Percentiles rank a stretch among this genome's conserved stretches.
phyloP scores from a whole-genome alignment of 2,797 vertebrate species.

The Ammospiza maritima region DNA sequence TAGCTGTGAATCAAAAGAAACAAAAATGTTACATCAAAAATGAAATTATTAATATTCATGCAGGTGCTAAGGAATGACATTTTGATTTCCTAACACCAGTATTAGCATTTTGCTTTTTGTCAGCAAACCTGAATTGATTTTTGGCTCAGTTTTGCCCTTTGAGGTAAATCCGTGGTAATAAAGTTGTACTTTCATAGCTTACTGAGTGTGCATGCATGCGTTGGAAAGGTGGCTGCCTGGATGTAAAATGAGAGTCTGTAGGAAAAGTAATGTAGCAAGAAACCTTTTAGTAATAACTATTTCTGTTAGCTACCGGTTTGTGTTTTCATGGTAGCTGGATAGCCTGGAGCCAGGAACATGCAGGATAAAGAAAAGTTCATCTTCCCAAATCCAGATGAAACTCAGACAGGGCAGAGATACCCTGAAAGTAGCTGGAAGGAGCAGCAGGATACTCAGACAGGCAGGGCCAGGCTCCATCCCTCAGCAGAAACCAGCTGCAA shows the following conservation, averaged over 20 bases:
- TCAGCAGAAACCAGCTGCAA: neutral
- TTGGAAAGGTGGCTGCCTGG: neutral
- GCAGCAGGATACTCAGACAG: neutral
- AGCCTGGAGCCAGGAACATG: neutral
- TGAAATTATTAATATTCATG: conserved; percentile 42
- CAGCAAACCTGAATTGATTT: conserved; percentile 64
- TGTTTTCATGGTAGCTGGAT: neutral
- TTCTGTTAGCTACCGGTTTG: conserved; percentile 1
- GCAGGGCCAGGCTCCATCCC: rapidly evolving
- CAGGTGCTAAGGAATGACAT: conserved; percentile 51
- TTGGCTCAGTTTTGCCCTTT: conserved; percentile 61
- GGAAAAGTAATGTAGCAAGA: conserved; percentile 29
- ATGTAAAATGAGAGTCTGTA: neutral
- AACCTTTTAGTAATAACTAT: neutral
- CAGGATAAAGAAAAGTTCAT: neutral
- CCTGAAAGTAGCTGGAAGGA: neutral
- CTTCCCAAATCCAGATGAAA: neutral
- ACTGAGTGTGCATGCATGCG: neutral
- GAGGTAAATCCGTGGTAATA: conserved; percentile 52
- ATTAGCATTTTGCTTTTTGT: conserved; percentile 71
- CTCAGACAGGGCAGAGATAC: neutral
- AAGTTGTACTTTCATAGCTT: conserved; percentile 59
- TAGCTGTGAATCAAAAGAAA: neutral
- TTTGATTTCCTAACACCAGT: conserved; percentile 54
- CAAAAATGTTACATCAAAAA: conserved; percentile 41